These are phyloP conservation scores for Zaprionus inermis DNA, from an alignment of 1,140 invertebrate genomes.

Conservation along the genomic window DNA sequence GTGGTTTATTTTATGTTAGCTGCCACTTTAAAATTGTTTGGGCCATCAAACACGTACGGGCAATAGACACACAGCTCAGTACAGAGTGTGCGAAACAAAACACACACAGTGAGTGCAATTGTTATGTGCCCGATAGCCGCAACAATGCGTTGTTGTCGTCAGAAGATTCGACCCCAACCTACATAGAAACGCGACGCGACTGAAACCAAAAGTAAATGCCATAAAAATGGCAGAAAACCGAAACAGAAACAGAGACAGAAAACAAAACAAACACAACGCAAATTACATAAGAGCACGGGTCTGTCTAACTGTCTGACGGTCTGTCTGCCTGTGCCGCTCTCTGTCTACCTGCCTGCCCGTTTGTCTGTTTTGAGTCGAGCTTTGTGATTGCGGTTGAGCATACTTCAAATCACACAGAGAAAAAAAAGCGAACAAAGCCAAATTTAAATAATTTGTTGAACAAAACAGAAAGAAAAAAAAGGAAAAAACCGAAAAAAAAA, in stretches of 20 bases:
- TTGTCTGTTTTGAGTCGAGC: slow-evolving; percentile 18
- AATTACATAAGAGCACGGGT: slow-evolving; percentile 65
- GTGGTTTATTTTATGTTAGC: slow-evolving; percentile 1
- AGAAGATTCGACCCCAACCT: slow-evolving; percentile 79
- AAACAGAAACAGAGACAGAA: slow-evolving; percentile 34
- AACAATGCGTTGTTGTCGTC: slow-evolving; percentile 57
- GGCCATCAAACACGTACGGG: slow-evolving; percentile 60
- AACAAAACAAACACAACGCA: slow-evolving; percentile 23
- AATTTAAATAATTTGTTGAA: slow-evolving; percentile 59
- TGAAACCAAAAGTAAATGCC: slow-evolving; percentile 79
- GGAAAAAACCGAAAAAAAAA: slow-evolving; percentile 10
- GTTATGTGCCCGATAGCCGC: slow-evolving; percentile 45
- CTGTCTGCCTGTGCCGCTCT: not conserved
- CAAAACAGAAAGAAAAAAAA: slow-evolving; percentile 27
- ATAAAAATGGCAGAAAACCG: slow-evolving; percentile 63
- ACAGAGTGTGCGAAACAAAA: slow-evolving; percentile 2
- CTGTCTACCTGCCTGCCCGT: slow-evolving; percentile 21
- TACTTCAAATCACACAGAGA: slow-evolving; percentile 54
- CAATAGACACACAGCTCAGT: slow-evolving; percentile 21
- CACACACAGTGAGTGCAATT: slow-evolving; percentile 49
- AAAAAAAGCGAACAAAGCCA: slow-evolving; percentile 37
- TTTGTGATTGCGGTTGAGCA: slow-evolving; percentile 48
- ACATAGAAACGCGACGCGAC: slow-evolving; percentile 55
- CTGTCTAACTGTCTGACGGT: slow-evolving; percentile 23
- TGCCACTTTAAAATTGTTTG: slow-evolving; percentile 55